Evolutionary conservation across 2,888 invertebrate species (phyloP).

Genomic region (Noctuana brunneofusca): DNA sequence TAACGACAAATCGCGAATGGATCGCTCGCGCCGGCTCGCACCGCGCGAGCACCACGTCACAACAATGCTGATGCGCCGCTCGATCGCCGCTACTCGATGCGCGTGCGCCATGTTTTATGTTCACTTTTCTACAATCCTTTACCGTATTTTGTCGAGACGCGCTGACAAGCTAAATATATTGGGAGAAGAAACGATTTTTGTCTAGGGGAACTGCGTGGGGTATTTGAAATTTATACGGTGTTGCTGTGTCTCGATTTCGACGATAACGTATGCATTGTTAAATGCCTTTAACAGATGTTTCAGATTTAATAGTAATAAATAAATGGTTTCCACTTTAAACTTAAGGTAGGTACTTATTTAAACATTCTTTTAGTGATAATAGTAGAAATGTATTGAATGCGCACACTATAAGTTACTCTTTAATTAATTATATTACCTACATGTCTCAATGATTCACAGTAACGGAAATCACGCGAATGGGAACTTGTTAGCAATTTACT

Average conservation of each 20-base stretch:
- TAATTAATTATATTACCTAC: constrained; percentile 18
- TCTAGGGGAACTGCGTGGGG: constrained; percentile 76
- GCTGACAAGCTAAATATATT: constrained; percentile 73
- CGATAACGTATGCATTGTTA: constrained; percentile 23
- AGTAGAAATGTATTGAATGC: too few species aligned
- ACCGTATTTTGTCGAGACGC: constrained; percentile 65
- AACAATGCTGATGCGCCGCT: constrained; percentile 58
- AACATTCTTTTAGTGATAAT: too few species aligned
- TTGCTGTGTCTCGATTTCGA: constrained; percentile 19
- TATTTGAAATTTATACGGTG: constrained; percentile 41
- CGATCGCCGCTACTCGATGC: constrained; percentile 65
- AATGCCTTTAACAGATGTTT: constrained; percentile 25
- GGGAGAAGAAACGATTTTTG: constrained; percentile 74
- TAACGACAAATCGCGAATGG: constrained; percentile 75
- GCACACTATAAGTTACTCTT: not conserved
- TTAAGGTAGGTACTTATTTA: too few species aligned
- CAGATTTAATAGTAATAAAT: constrained; percentile 7
- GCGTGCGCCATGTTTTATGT: constrained; percentile 71
- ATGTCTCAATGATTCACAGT: constrained; percentile 17
- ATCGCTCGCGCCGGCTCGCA: constrained; percentile 48
- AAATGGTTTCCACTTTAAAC: not conserved
- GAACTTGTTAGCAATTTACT: constrained; percentile 30
- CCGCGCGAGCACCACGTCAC: constrained; percentile 34
- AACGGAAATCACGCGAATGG: constrained; percentile 22
- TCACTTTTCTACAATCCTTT: constrained; percentile 73